Conservation (phyloP, 2,888 invertebrate species). For the Vandiemenella viatica region DNA sequence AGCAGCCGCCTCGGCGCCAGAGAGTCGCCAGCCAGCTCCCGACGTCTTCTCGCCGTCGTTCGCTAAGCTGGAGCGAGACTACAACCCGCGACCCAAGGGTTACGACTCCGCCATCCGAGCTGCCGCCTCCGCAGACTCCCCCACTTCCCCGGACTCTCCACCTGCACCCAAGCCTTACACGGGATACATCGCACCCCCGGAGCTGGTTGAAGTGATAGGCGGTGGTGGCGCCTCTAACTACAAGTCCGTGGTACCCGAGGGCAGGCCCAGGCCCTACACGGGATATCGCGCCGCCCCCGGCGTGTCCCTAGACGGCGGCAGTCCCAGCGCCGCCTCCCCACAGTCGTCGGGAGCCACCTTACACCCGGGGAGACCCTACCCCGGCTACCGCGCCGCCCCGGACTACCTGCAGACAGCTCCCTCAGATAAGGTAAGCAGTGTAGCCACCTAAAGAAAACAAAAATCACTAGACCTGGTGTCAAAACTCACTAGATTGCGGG, state of each 20-base stretch:
- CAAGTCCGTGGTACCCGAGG: constrained; percentile 9
- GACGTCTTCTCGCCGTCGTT: constrained; percentile 10
- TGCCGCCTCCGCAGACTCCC: constrained; percentile 15
- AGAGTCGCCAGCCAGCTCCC: too few species aligned
- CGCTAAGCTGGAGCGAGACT: constrained; percentile 9
- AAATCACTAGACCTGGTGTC: too few species aligned
- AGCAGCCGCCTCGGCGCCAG: constrained; percentile 14
- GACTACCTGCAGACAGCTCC: too few species aligned
- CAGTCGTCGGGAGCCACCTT: constrained; percentile 6
- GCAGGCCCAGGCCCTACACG: neutral
- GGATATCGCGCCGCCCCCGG: constrained; percentile 9
- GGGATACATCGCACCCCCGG: neutral
- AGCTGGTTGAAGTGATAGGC: too few species aligned
- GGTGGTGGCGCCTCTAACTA: neutral
- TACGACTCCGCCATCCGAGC: neutral
- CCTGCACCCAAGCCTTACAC: too few species aligned
- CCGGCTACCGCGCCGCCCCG: too few species aligned
- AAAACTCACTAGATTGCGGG: too few species aligned
- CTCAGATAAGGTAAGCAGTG: too few species aligned
- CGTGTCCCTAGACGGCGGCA: constrained; percentile 11
- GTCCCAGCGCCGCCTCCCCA: constrained; percentile 22
- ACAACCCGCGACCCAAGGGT: constrained; percentile 6
- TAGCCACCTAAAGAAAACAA: too few species aligned
- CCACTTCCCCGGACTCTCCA: neutral
- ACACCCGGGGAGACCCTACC: too few species aligned